phyloP scores from a whole-genome alignment of 2,888 invertebrate species.

The Rhingia campestris region DNA sequence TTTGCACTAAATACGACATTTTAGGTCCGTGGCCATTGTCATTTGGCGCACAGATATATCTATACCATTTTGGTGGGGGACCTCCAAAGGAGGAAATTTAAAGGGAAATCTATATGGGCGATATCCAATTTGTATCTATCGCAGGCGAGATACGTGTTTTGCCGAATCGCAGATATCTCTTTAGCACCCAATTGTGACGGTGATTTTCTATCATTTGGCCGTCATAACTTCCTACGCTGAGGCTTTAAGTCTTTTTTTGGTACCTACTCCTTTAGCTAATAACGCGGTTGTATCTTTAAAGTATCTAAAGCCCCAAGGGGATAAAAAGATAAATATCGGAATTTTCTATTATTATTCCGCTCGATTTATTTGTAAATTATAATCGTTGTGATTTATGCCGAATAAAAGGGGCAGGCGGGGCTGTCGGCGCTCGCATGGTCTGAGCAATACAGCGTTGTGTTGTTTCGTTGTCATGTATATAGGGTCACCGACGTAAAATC shows the following conservation, averaged over 20 bases:
- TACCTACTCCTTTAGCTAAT: conserved; percentile 25
- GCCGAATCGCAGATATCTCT: conserved; percentile 51
- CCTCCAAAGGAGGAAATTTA: conserved; percentile 52
- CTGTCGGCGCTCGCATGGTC: not conserved
- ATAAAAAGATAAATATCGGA: conserved; percentile 70
- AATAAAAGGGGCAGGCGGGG: not conserved
- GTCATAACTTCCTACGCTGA: conserved; percentile 63
- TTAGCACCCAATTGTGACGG: conserved; percentile 73
- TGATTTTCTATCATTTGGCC: conserved; percentile 73
- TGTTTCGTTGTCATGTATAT: not conserved
- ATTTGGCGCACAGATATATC: conserved; percentile 29
- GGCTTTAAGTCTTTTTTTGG: not conserved
- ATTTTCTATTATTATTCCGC: conserved; percentile 70
- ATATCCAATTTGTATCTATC: conserved; percentile 73
- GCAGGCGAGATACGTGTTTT: conserved; percentile 45
- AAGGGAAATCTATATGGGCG: conserved; percentile 73
- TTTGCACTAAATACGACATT: conserved; percentile 63
- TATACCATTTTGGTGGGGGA: conserved; percentile 1
- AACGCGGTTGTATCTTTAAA: conserved; percentile 42
- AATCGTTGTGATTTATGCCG: conserved; percentile 60
- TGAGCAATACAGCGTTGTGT: not conserved
- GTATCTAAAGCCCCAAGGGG: conserved; percentile 35
- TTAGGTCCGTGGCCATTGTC: conserved; percentile 47
- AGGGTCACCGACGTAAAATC: conserved; percentile 11
- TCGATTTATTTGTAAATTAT: conserved; percentile 71